phyloP scores from a whole-genome alignment of 2,888 invertebrate genomes.

The Alviniconcha strummeri region DNA sequence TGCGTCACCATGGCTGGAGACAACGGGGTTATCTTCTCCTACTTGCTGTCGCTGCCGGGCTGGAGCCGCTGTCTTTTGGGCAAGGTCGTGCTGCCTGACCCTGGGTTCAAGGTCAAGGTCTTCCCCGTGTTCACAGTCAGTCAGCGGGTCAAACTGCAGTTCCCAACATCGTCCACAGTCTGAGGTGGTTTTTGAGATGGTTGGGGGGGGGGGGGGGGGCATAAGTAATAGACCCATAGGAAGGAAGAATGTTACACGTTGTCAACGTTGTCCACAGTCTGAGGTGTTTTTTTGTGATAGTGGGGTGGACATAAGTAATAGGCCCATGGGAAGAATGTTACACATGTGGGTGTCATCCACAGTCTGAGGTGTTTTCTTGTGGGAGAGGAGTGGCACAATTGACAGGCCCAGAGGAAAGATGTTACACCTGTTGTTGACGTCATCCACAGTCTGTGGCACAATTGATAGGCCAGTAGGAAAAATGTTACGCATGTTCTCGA shows the following conservation, averaged over 20 bases:
- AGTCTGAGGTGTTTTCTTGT: neutral
- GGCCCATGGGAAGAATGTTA: neutral
- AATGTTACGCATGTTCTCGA: neutral
- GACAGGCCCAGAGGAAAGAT: neutral
- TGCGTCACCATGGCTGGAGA: slow-evolving; percentile 56
- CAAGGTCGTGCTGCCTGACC: slow-evolving; percentile 56
- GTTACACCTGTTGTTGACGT: neutral
- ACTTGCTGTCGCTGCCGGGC: slow-evolving; percentile 57
- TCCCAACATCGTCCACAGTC: slow-evolving; percentile 43
- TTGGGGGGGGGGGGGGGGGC: neutral
- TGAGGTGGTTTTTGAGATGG: too few species aligned
- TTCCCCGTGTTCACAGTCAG: slow-evolving; percentile 70
- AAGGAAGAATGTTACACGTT: neutral
- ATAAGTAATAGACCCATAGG: too few species aligned
- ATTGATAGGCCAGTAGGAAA: too few species aligned
- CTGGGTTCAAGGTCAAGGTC: slow-evolving; percentile 22
- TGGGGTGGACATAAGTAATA: neutral
- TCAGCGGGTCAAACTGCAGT: slow-evolving; percentile 68
- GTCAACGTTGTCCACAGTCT: too few species aligned
- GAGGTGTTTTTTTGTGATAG: neutral
- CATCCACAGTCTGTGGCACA: too few species aligned
- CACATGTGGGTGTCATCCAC: too few species aligned
- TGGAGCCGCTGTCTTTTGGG: slow-evolving; percentile 62
- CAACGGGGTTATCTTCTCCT: slow-evolving; percentile 57
- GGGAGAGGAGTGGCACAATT: neutral